phyloP scores from a whole-genome alignment of 2,888 invertebrate genomes.

The Eilema depressum region DNA sequence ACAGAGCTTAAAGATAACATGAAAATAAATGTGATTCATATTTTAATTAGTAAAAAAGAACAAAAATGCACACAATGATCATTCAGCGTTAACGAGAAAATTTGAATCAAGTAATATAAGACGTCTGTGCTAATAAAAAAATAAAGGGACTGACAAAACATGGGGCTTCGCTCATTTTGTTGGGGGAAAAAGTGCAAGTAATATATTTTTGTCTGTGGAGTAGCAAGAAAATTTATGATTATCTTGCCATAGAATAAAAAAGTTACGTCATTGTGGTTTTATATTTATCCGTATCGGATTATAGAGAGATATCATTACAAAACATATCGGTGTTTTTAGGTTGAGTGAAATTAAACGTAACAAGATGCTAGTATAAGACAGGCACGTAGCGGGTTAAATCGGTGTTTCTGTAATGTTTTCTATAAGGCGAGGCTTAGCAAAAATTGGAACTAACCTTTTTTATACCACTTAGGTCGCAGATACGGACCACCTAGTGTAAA shows the following conservation, averaged over 20 bases:
- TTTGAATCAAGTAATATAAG: conserved; percentile 16
- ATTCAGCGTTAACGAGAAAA: conserved; percentile 20
- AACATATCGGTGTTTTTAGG: conserved; percentile 14
- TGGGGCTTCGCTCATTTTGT: conserved; percentile 12
- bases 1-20: neutral
- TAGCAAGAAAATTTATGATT: conserved; percentile 23
- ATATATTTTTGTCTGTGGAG: conserved; percentile 23
- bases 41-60: conserved; percentile 3
- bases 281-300: conserved; percentile 17
- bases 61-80: conserved; percentile 12
- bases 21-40: neutral
- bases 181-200: conserved; percentile 23
- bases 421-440: no score
- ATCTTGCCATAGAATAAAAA: conserved; percentile 21
- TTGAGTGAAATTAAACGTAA: conserved; percentile 12
- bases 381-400: neutral
- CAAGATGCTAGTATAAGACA: neutral
- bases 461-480: no score
- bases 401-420: neutral
- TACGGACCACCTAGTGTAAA: no score
- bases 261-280: conserved; percentile 22
- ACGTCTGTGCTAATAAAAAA: conserved; percentile 20
- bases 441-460: neutral
- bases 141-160: conserved; percentile 15
- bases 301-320: conserved; percentile 13